Conservation (phyloP, 2,797 vertebrate species). For the Stomatorhinus walkeri region DNA sequence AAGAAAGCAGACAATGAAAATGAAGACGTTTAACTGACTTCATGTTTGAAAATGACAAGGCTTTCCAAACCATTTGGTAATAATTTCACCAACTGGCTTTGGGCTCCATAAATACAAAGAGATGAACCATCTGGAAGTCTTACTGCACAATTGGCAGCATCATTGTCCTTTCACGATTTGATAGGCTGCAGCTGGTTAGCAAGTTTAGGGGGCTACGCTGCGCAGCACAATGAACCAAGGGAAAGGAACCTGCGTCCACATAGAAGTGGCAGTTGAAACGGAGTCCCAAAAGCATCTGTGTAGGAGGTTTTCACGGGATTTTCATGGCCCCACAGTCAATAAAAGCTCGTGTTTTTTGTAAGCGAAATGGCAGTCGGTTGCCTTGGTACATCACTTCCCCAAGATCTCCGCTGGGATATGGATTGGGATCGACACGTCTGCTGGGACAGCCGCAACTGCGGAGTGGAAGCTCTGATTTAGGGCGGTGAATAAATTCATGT, state of each 20-base stretch:
- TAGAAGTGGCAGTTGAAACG: not conserved
- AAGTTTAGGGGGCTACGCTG: not conserved
- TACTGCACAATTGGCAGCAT: not conserved
- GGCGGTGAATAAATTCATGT: not conserved
- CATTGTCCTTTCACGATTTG: not conserved
- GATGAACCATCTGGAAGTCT: constrained; percentile 10
- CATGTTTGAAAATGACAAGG: not conserved
- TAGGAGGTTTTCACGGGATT: not conserved
- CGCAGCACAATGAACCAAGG: not conserved
- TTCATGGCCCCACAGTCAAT: not conserved
- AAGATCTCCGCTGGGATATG: not conserved
- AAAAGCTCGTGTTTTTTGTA: constrained; percentile 2
- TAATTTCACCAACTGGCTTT: not conserved
- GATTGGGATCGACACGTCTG: not conserved
- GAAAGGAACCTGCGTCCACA: not conserved
- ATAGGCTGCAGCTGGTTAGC: not conserved
- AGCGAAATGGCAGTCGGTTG: not conserved
- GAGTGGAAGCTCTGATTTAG: not conserved
- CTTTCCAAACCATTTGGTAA: not conserved
- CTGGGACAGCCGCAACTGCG: not conserved
- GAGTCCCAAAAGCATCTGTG: not conserved
- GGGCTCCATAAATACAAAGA: not conserved
- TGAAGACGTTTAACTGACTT: not conserved
- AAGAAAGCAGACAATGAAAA: not conserved
- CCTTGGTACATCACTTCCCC: not conserved